These are phyloP conservation scores for Philopotamus ludificatus DNA, from an alignment of 1,140 invertebrate genomes.

Conservation along the genomic window DNA sequence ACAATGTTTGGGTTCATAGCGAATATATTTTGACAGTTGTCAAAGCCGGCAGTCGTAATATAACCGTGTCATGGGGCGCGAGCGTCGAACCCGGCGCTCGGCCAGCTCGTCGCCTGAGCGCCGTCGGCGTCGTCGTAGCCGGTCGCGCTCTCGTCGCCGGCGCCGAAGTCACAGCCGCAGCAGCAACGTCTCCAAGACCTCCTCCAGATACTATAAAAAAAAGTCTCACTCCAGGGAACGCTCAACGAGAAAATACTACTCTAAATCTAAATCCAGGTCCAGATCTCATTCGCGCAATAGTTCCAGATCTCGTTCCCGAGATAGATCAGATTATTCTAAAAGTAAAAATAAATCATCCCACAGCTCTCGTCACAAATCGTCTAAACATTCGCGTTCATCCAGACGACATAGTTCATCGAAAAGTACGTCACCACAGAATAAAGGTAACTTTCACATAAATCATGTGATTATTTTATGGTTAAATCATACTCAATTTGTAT, in stretches of 20 bases:
- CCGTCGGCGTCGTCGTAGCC: too few species aligned
- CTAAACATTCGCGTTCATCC: constrained; percentile 15
- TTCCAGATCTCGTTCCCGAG: constrained; percentile 27
- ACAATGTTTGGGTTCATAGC: too few species aligned
- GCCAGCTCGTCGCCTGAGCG: too few species aligned
- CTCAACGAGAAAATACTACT: constrained; percentile 16
- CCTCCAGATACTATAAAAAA: constrained; percentile 27
- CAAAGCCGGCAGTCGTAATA: too few species aligned
- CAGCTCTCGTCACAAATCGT: constrained; percentile 16
- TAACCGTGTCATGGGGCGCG: too few species aligned
- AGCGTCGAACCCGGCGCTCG: too few species aligned
- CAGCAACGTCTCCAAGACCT: constrained; percentile 18
- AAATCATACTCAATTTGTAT: not conserved
- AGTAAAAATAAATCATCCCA: constrained; percentile 24
- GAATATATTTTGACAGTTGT: too few species aligned
- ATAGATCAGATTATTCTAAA: constrained; percentile 19
- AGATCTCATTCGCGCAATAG: not conserved
- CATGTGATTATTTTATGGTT: not conserved
- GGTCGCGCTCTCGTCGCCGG: not conserved
- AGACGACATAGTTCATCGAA: constrained; percentile 28
- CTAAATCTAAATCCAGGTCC: constrained; percentile 17
- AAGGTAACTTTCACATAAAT: constrained; percentile 6
- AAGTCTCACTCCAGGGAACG: constrained; percentile 26
- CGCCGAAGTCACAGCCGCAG: not conserved
- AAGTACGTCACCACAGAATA: constrained; percentile 25